Evolutionary conservation across 2,797 vertebrate genomes (phyloP), one percentile per base, ranked within the genome.

Genomic region (Helarctos malayanus): DNA sequence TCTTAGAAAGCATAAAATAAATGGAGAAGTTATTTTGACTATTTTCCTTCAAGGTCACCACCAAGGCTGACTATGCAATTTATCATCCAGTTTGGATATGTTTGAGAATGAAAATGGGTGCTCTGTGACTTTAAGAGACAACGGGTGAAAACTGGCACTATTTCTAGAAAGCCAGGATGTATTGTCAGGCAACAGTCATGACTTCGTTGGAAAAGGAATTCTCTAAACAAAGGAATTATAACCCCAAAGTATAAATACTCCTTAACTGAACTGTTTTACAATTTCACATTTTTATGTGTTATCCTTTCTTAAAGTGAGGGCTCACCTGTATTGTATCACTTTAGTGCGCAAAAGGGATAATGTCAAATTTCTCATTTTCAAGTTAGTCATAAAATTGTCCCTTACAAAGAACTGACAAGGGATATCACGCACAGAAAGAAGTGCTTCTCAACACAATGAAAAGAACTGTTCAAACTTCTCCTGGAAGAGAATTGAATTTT

Each of bases 401-500:
- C 35, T 68, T 65, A 59, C 21, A 56, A 68, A 87, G 86, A 96
- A 69, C 61, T 25, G 54, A 65, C 32, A 49, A 45, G 27, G 21
- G 18, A 12, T n/a, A 45, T 54, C 49, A 65, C 12, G 8, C 10
- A 73, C 21, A 23, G 0, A 8, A 21, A 57, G 27, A 69, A 54
- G n/a, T 76, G 61, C 38, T 78, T 94, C 75, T 87, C 68, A 81
- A 69, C 21, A 19, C 3, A 16, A 29, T 69, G 41, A n/a, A 90
- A 81, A 79, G 38, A 86, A 59, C 7, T 19, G 49, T 54, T 73
- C 7, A n/a, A 3, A 89, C 47, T 83, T 93, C 47, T 94, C 54
- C 71, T 81, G 16, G 45, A 52, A 56, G 73, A 82, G 21, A 83
- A 86, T 7, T 92, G 38, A 78, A 57, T 92, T 97, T 89, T 88